Percentiles rank a stretch among this genome's conserved stretches.
Conservation (phyloP, 2,888 invertebrate species). For the Drosophila helvetica region DNA sequence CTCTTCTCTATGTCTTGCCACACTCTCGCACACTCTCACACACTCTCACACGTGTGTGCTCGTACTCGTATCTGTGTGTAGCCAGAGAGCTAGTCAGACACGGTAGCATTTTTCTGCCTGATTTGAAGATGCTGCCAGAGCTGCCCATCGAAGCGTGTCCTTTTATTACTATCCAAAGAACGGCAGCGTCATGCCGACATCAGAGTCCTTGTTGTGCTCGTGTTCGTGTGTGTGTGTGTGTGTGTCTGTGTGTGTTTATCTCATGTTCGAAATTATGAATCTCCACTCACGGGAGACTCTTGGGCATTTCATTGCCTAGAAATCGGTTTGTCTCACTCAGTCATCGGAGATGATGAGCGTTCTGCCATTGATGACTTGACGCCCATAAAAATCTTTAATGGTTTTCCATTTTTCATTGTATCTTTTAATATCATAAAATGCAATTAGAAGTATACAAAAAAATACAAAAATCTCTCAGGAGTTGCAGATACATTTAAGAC, state of each 20-base stretch:
- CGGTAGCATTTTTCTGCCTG: conserved; percentile 76
- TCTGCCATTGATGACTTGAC: neutral
- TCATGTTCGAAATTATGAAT: conserved; percentile 65
- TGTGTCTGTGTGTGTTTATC: conserved; percentile 60
- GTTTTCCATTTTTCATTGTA: no score
- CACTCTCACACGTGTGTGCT: conserved; percentile 17
- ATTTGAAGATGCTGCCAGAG: conserved; percentile 64
- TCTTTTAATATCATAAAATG: no score
- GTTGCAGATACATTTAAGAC: no score
- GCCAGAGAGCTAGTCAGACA: conserved; percentile 67
- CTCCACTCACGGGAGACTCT: conserved; percentile 18
- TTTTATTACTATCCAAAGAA: conserved; percentile 68
- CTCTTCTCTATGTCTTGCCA: conserved; percentile 8
- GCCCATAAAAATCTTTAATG: neutral
- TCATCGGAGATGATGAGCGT: conserved; percentile 20
- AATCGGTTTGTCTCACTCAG: conserved; percentile 8
- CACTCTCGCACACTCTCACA: conserved; percentile 16
- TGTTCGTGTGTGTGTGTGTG: conserved; percentile 5
- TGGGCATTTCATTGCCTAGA: conserved; percentile 17
- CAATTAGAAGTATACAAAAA: neutral
- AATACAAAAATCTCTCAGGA: no score
- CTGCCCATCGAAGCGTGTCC: conserved; percentile 70
- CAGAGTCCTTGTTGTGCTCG: conserved; percentile 5
- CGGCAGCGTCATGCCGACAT: conserved; percentile 57
- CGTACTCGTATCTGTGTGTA: conserved; percentile 19